Base-by-base conservation (phyloP, 2,797 vertebrate genomes). In the Valencia hispanica region DNA sequence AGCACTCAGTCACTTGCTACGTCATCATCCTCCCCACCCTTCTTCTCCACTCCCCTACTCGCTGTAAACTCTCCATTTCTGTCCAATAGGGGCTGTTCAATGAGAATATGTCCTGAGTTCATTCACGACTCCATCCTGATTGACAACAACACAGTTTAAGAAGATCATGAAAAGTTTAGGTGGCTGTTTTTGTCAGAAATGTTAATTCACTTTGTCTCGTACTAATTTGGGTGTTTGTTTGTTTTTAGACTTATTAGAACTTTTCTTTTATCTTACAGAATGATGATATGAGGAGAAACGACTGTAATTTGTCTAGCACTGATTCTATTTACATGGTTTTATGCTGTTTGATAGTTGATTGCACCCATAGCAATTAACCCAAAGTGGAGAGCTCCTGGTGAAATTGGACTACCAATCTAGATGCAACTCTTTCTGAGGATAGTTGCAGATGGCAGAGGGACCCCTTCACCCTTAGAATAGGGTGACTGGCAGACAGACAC, bases 1-100 rank as follows among this genome's bases (percentile, higher is more conserved):
- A 57, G 90, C 89, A 88, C 88, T 90, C 89, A 91, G 87, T 71
- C 88, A 88, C 87, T 77, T 78, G 82, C 91, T 90, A 94, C 93
- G 94, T 94, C 94, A 94, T 87, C 88, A 84, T 89, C 85, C 85
- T 91, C 86, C 87, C 86, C 87, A 80, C 85, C 83, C 80, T 86
- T 81, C 83, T 82, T 81, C 84, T 83, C 72, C 79, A 81, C 73
- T 81, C 76, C 59, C 84, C 78, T 70, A 77, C 74, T 75, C 69
- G 74, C 86, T 72, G 68, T 78, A 83, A 77, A 88, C 84, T 84
- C 81, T 78, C 75, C 79, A 86, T 87, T 74, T 57, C 68, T 39
- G 10, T 85, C 86, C 79, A 68, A 72, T 86, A 69, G 79, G n/a
- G 84, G 81, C 71, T 74, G 45, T 81, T 75, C 45, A 78, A 72